Base-by-base conservation (phyloP, 2,113 vertebrate genomes). In the Pituophis catenifer region DNA sequence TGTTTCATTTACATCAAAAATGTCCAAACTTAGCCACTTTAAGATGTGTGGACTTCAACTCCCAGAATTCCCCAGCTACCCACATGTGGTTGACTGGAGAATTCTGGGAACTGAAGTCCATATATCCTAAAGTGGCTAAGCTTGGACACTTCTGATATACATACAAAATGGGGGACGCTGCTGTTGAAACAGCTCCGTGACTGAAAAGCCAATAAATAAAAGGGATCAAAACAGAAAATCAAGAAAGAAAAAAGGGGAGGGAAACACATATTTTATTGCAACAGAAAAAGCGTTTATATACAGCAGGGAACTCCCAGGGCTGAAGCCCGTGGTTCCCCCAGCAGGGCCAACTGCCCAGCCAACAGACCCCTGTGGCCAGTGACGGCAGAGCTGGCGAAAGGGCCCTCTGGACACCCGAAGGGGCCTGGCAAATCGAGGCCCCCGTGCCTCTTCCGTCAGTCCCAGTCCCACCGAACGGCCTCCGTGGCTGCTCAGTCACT, bases 401-500 rank as follows among this genome's bases (percentile, higher is more conserved):
- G 75, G 3, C 2, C 8, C 33, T 44, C 75, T 3, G 75, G 33
- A 3, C 2, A 2, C 29, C 70, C 6, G 7, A 38, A 8, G 70
- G n/a, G n/a, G 70, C 70, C 65, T 7, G 65, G 13, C 29, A 1
- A 70, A 33, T 12, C 5, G 4, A 5, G 65, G 0, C n/a, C n/a
- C 65, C 65, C 26, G 0, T 0, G 65, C 65, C 65, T 8, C 70
- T 15, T 2, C n/a, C 70, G 0, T 0, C 17, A 33, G 88, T 29
- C 15, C 26, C 7, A 8, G 52, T 5, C 54, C 29, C 33, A 0
- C 29, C 1, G 12, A 13, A 19, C 0, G 48, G 3, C 21, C 3
- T 6, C 24, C 1, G 0, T 2, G 5, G 7, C 75, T 3, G 44
- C 33, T 98, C 93, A 99, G 96, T 99, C 98, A 93, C 98, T 99